phyloP scores from a whole-genome alignment of 2,113 vertebrate genomes.

The Ameiurus melas region DNA sequence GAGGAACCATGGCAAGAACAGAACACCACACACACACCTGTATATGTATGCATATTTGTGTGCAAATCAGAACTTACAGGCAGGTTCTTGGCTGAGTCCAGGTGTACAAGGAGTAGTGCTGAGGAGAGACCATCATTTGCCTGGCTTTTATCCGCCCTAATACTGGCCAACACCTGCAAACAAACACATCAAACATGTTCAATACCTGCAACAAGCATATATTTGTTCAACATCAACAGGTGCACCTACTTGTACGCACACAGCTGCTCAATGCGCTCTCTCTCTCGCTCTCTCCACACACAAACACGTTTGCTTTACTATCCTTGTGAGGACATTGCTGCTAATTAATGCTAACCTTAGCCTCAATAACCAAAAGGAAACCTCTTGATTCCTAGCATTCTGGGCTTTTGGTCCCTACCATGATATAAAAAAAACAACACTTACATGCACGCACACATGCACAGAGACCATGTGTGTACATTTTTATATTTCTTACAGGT shows the following conservation, averaged over 20 bases:
- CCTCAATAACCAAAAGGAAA: too few species aligned
- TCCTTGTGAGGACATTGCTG: too few species aligned
- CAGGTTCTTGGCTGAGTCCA: conserved; percentile 91
- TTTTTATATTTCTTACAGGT: too few species aligned
- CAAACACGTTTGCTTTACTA: neutral
- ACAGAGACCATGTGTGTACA: too few species aligned
- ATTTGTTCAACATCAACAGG: neutral
- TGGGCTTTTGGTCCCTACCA: too few species aligned
- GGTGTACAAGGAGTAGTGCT: conserved; percentile 87
- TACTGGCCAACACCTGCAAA: conserved; percentile 68
- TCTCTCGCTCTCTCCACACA: neutral
- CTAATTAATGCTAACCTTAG: too few species aligned
- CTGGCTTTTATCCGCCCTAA: conserved; percentile 83
- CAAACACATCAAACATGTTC: conserved; percentile 44
- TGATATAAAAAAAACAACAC: too few species aligned
- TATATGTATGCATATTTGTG: neutral
- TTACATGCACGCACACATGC: too few species aligned
- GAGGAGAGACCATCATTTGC: conserved; percentile 90
- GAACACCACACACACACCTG: neutral
- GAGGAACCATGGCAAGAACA: neutral
- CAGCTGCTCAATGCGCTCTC: neutral
- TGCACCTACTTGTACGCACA: neutral
- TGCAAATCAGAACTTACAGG: conserved; percentile 80
- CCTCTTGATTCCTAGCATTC: too few species aligned
- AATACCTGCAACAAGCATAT: conserved; percentile 73